Evolutionary conservation across 2,888 invertebrate genomes (phyloP), one percentile per base, ranked within the genome.

Genomic region (Prenolepis imparis): DNA sequence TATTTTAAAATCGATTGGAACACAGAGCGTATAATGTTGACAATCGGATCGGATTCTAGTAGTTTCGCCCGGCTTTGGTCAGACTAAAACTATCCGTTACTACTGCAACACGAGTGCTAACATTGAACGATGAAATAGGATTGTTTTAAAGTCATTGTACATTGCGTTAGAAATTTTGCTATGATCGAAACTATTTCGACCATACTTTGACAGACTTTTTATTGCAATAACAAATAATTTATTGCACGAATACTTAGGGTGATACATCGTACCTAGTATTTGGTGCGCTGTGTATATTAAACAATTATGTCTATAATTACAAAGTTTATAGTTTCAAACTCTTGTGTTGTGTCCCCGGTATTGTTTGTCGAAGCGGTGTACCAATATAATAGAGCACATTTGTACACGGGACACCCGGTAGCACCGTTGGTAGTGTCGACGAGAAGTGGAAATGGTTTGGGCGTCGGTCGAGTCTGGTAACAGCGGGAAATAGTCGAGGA

Each of bases 401-500:
- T 59, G 24, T 52, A 52, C 59, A 32, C 32, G 21, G n/a, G 57
- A 72, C 73, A 78, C 57, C 78, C 73, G 72, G 21, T 73, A 78
- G 78, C 73, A 44, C 44, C 57, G 57, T 41, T 72, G 57, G 41
- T 21, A 55, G 32, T 70, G 57, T 59, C 72, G 73, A 21, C 32
- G 72, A 59, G 73, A 57, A 78, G 78, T 73, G 44, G 74, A 72
- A 73, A 80, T 80, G 59, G 78, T 59, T 59, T 72, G 59, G 78
- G 32, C 59, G 78, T 59, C 73, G 59, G 59, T 59, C 18, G 74
- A 80, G 73, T 80, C 73, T 59, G 44, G 74, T 80, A 80, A 80
- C 78, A 80, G 74, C 41, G 73, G 72, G 78, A 80, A 80, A 80
- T 73, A 73, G 78, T 80, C 74, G 44, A 72, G 78, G 21, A 44